Conservation (phyloP, 2,113 vertebrate genomes). For the Cyanocitta stelleri region DNA sequence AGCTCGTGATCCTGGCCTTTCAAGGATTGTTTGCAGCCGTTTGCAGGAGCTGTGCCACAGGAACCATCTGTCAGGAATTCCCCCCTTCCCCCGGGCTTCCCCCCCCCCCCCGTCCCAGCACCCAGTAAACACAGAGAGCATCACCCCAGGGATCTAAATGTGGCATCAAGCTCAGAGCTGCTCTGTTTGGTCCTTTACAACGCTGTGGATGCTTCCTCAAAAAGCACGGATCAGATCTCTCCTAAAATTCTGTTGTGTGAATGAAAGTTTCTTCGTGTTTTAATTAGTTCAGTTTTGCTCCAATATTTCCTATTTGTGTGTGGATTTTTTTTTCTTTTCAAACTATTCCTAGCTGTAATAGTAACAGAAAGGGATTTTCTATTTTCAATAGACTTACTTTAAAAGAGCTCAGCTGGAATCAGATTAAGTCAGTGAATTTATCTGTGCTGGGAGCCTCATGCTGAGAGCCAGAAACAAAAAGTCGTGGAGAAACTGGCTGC, state of each 20-base stretch:
- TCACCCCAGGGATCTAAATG: neutral
- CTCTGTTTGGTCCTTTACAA: neutral
- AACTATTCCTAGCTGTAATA: neutral
- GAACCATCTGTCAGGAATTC: conserved; percentile 60
- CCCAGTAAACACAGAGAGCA: neutral
- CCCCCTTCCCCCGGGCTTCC: neutral
- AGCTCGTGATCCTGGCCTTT: neutral
- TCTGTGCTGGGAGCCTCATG: neutral
- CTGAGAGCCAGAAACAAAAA: conserved; percentile 44
- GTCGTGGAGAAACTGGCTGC: neutral
- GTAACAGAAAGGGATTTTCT: conserved; percentile 40
- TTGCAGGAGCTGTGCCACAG: conserved; percentile 48
- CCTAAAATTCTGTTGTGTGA: neutral
- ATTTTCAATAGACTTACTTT: conserved; percentile 36
- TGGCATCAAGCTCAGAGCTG: neutral
- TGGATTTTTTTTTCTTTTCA: neutral
- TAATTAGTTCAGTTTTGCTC: neutral
- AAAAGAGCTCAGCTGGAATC: conserved; percentile 52
- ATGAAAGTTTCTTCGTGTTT: neutral
- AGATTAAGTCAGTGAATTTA: conserved; percentile 47
- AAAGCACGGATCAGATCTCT: neutral
- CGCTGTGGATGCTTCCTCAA: neutral
- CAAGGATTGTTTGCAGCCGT: neutral
- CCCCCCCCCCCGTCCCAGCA: neutral
- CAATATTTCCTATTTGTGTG: neutral